Conservation (phyloP, 2,888 invertebrate genomes). For the Phaedon cochleariae region DNA sequence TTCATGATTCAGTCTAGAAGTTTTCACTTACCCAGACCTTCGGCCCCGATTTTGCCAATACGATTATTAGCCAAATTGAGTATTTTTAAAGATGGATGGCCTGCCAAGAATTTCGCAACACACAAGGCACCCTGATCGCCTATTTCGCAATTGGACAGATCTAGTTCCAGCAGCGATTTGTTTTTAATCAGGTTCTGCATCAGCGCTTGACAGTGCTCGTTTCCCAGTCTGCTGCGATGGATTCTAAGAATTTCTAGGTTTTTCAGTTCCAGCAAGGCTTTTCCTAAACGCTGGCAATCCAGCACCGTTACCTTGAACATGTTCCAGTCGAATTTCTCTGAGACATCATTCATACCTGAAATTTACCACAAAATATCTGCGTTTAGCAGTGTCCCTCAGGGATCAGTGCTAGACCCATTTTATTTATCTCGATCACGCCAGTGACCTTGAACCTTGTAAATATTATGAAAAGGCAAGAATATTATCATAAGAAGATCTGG, state of each 20-base stretch:
- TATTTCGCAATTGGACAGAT: conserved; percentile 73
- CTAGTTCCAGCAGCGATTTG: conserved; percentile 65
- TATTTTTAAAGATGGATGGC: conserved; percentile 63
- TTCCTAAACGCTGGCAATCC: conserved; percentile 69
- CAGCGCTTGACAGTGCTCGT: conserved; percentile 67
- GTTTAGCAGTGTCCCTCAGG: background rate
- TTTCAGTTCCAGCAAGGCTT: conserved; percentile 56
- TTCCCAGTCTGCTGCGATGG: conserved; percentile 69
- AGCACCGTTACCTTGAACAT: conserved; percentile 70
- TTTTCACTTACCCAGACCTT: conserved; percentile 52
- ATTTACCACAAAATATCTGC: background rate
- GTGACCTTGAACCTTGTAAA: too few relatives aligned
- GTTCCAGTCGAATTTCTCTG: conserved; percentile 66
- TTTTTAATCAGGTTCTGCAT: conserved; percentile 58
- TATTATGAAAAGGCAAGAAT: too few relatives aligned
- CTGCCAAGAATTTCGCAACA: conserved; percentile 66
- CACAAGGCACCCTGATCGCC: conserved; percentile 71
- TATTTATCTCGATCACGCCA: too few relatives aligned
- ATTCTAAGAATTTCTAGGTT: conserved; percentile 66
- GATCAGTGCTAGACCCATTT: too few relatives aligned
- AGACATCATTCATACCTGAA: conserved; percentile 61
- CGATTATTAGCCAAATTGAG: conserved; percentile 64
- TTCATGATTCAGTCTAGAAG: too few relatives aligned
- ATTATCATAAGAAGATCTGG: too few relatives aligned
- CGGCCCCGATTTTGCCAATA: conserved; percentile 49